phyloP scores from a whole-genome alignment of 2,113 vertebrate genomes.

The Hoplias malabaricus region DNA sequence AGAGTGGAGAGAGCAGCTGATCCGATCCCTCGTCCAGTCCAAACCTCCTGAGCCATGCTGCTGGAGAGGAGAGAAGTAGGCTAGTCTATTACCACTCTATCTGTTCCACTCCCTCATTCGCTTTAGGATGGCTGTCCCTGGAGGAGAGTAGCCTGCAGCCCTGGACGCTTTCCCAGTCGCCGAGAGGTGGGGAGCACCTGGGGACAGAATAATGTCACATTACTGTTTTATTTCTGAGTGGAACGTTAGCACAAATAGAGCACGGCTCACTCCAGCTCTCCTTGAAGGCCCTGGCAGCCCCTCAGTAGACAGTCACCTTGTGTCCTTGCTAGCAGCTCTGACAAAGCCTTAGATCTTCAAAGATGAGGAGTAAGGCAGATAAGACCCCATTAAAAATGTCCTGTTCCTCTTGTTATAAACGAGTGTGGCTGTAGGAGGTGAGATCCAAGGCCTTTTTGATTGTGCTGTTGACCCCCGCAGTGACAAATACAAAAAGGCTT shows the following conservation, averaged over 20 bases:
- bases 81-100: constrained; percentile 18
- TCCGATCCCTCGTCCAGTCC: not conserved
- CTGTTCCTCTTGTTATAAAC: not conserved
- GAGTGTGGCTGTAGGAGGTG: not conserved
- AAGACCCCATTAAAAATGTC: not conserved
- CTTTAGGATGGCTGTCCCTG: constrained; percentile 25
- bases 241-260: constrained; percentile 27
- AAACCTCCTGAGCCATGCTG: not conserved
- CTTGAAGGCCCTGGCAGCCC: constrained; percentile 3
- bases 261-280: constrained; percentile 4
- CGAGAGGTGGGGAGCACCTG: constrained; percentile 13
- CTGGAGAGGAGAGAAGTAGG: not conserved
- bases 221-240: constrained; percentile 17
- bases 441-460: not conserved
- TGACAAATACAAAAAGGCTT: not conserved
- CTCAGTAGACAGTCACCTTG: constrained; percentile 5
- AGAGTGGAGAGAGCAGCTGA: not conserved
- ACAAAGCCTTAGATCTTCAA: not conserved
- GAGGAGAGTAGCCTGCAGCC: constrained; percentile 17
- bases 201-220: constrained; percentile 28
- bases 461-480: not conserved
- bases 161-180: constrained; percentile 27
- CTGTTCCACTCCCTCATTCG: constrained; percentile 5
- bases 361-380: constrained; percentile 2
- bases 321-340: constrained; percentile 9